Base-by-base conservation (phyloP, 1,140 invertebrate genomes). In the Mylabris phalerata region DNA sequence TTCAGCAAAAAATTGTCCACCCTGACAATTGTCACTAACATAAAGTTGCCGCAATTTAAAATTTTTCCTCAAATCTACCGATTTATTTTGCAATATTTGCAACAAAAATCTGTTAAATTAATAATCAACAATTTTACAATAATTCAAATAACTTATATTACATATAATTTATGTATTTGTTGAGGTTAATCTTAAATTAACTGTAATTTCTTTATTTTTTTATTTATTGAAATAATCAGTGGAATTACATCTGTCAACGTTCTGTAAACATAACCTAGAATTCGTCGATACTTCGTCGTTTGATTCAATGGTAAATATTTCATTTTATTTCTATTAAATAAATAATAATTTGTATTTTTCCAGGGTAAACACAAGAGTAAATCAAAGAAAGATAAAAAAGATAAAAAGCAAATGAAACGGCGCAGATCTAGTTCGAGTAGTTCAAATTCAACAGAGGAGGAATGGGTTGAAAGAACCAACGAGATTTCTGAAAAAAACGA, bases 401-500 rank as follows among this genome's bases (percentile, higher is more conserved):
- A 65, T 5, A 66, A 64, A 47, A 65, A 66, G 48, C 49, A 58
- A 39, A 48, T 55, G 38, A 52, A 64, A 57, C 54, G 51, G 3
- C 10, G 5, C 4, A 39, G 40, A 48, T 50, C 39, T n/a, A 48
- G 50, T 9, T 55, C 61, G 2, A 57, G 49, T 11, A 54, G 48
- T 41, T 63, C 62, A 39, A 57, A 46, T 41, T 50, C 49, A n/a
- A 55, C 58, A 38, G 52, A 64, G 55, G 60, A 67, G 13, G 64
- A 71, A 63, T 73, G 70, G 71, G 62, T 71, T n/a, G 71, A 71
- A 65, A 73, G 71, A 60, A 39, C 3, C 27, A 7, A 42, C n/a
- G 7, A 50, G 40, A 46, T 41, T 10, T 40, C 56, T n/a, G 27
- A 25, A 60, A 11, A 19, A 57, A 61, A 11, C 1, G 11, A 44